A percentile compares a stretch with the other conserved stretches of the same genome.
Conservation (phyloP, 2,113 vertebrate genomes). For the Columba janthina region DNA sequence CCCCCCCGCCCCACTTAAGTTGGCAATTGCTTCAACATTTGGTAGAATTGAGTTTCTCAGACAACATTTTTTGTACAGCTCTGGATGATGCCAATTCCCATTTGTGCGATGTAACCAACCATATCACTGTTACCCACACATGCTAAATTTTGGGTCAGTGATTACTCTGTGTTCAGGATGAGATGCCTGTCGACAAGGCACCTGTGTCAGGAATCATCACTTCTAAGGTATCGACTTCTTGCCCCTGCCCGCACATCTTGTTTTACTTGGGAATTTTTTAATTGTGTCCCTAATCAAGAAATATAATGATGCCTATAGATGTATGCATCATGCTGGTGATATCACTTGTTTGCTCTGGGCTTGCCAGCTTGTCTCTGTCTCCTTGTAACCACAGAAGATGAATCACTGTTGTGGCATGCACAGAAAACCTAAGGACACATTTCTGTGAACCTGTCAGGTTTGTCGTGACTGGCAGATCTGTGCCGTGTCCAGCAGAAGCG, state of each 20-base stretch:
- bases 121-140: not conserved
- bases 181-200: not conserved
- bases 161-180: not conserved
- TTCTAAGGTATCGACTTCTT: not conserved
- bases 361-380: not conserved
- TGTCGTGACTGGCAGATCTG: not conserved
- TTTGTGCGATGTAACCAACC: not conserved
- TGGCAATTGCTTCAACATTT: not conserved
- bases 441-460: not conserved
- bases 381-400: not conserved
- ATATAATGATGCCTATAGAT: not conserved
- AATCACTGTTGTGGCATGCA: not conserved
- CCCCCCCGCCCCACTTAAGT: not conserved
- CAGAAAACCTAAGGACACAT: not conserved
- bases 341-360: slow-evolving; percentile 5
- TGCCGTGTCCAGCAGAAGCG: fast-evolving
- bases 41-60: not conserved
- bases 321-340: not conserved
- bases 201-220: not conserved
- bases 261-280: not conserved
- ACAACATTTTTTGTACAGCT: not conserved
- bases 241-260: not conserved
- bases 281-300: not conserved
- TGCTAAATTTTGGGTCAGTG: not conserved
- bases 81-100: not conserved